These are phyloP conservation scores for Pantala flavescens DNA, from an alignment of 1,140 invertebrate species.

Conservation along the genomic window DNA sequence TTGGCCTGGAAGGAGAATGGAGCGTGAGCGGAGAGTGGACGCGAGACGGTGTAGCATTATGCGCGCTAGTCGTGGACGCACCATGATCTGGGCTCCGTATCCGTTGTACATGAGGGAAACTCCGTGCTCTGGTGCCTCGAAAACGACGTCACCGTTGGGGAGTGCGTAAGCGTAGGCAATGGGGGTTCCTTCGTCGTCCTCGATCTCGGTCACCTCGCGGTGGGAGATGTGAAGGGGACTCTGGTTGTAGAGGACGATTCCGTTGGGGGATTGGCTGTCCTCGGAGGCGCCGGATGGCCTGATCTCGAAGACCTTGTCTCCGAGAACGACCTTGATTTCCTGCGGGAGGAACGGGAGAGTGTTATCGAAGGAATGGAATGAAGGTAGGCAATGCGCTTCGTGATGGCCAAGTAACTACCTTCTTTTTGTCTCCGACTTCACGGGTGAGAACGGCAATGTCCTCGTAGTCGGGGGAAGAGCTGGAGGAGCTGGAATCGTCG, in stretches of 20 bases:
- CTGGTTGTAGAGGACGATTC: constrained; percentile 31
- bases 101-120: constrained; percentile 45
- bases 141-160: constrained; percentile 36
- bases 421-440: constrained; percentile 29
- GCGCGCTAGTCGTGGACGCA: constrained; percentile 17
- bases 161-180: constrained; percentile 41
- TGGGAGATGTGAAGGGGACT: constrained; percentile 26
- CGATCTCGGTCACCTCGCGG: constrained; percentile 24
- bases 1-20: constrained; percentile 24
- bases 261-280: constrained; percentile 15
- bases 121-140: constrained; percentile 37
- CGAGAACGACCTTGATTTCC: constrained; percentile 35
- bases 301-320: constrained; percentile 27
- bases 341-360: constrained; percentile 1
- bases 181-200: constrained; percentile 26
- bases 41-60: background rate
- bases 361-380: background rate
- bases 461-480: constrained; percentile 22
- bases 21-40: background rate
- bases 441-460: constrained; percentile 35
- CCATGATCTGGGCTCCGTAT: constrained; percentile 36
- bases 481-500: constrained; percentile 23
- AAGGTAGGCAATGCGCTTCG: background rate
- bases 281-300: constrained; percentile 20
- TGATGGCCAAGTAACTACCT: constrained; percentile 19